These are phyloP conservation scores for Acholoe squamosa DNA, from an alignment of 2,888 invertebrate species.

Conservation along the genomic window DNA sequence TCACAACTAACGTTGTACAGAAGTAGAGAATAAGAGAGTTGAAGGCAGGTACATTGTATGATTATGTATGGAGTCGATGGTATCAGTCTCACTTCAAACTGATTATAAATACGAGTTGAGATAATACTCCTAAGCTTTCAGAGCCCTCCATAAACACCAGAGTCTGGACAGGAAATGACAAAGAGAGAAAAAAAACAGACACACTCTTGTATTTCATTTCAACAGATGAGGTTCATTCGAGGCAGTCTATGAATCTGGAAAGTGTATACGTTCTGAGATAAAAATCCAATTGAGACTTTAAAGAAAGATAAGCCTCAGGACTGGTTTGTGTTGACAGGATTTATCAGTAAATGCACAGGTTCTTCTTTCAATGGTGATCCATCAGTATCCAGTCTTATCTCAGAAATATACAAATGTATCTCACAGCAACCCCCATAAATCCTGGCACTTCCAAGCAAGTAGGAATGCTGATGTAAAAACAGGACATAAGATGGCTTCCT, in stretches of 20 bases:
- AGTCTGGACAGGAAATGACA: too few species aligned
- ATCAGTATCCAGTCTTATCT: neutral
- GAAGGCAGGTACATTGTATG: too few species aligned
- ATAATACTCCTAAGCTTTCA: too few species aligned
- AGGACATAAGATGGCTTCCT: neutral
- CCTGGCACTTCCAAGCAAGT: too few species aligned
- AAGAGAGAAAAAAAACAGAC: too few species aligned
- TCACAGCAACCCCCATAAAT: too few species aligned
- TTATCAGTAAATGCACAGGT: neutral
- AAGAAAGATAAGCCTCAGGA: neutral
- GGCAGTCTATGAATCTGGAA: neutral
- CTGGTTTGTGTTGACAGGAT: neutral
- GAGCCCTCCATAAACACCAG: too few species aligned
- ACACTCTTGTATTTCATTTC: neutral
- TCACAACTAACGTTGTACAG: too few species aligned
- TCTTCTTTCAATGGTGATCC: neutral
- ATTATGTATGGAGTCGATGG: too few species aligned
- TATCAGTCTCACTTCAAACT: too few species aligned
- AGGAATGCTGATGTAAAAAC: neutral
- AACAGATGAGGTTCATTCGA: neutral
- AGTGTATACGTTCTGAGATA: slow-evolving; percentile 4
- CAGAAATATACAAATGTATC: neutral
- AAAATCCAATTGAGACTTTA: slow-evolving; percentile 20
- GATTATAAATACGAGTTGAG: too few species aligned
- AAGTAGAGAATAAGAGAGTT: too few species aligned